phyloP scores from a whole-genome alignment of 2,113 vertebrate species.

The Silurus glanis region DNA sequence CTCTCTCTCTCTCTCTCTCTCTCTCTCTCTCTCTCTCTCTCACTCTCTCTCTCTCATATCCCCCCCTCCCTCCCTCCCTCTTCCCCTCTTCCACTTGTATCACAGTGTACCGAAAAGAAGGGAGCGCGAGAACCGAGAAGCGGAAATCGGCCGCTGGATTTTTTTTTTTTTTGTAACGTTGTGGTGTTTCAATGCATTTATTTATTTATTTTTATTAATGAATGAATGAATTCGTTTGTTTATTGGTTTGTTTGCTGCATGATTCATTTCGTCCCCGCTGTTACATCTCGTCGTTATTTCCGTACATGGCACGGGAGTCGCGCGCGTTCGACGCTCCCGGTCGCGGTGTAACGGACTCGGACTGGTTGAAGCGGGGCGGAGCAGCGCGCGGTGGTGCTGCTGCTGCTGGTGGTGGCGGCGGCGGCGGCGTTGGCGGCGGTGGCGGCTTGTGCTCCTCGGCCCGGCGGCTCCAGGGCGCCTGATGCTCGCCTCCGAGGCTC shows the following conservation, averaged over 20 bases:
- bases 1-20: not conserved
- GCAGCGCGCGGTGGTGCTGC: conserved; percentile 51
- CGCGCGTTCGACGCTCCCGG: conserved; percentile 10
- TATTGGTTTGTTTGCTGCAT: conserved; percentile 11
- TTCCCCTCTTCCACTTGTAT: conserved; percentile 46
- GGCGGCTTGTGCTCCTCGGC: conserved; percentile 47
- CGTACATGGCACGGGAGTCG: conserved; percentile 28
- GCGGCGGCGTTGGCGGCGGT: conserved; percentile 48
- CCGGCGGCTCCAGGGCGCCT: conserved; percentile 70
- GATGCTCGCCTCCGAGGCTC: conserved; percentile 66
- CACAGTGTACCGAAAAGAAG: conserved; percentile 42
- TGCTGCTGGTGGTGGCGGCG: conserved; percentile 72
- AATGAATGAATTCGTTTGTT: not conserved
- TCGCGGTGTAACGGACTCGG: conserved; percentile 2
- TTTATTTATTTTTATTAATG: conserved; percentile 18
- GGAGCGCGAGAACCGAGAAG: conserved; percentile 5
- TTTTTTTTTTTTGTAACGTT: not conserved
- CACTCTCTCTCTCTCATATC: conserved; percentile 7
- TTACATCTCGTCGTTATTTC: not conserved
- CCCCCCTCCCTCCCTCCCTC: not conserved
- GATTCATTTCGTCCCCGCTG: not conserved
- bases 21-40: conserved; percentile 25
- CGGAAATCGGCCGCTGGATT: conserved; percentile 30
- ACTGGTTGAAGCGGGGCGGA: conserved; percentile 17
- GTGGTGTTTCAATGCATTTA: not conserved